Base-by-base conservation (phyloP, 2,113 vertebrate genomes). In the Phyllostomus discolor region DNA sequence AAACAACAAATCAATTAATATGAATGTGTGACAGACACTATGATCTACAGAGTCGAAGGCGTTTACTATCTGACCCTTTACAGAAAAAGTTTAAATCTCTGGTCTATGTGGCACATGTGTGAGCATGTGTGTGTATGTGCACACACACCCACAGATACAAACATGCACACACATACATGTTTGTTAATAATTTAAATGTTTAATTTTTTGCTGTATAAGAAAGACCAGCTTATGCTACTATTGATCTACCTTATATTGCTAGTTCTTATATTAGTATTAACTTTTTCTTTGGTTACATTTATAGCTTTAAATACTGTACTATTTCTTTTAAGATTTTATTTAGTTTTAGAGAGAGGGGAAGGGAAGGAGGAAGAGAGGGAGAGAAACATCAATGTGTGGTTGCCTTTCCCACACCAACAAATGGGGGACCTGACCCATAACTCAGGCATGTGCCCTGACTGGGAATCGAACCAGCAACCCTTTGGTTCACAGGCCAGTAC, bases 171-270 rank as follows among this genome's bases (percentile, higher is more conserved):
- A 64, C 41, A 35, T 59, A 19, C 70, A 26, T 90, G 12, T 52
- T 66, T 94, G 17, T 82, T 73, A 62, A 19, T 52, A 88, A 43
- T 48, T 12, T 81, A 75, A 82, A 12, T 52, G 38, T 50, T 88
- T 93, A 89, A 33, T 93, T 95, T 95, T 83, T 96, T 28, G 69
- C 62, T 79, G 76, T 66, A 73, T 15, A 86, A 94, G 83, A 84
- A 93, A 73, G 26, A 15, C 19, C 24, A 41, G 4, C 38, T 84
- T 88, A 76, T 88, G 41, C 3, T 81, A 15, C 14, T 8, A 48
- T 50, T 31, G 50, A 8, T 50, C 41, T 83, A 73, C 9, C 46
- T 86, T 46, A 62, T 72, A n/a, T 82, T 89, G 33, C 20, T 92
- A 52, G 7, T 88, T 79, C n/a, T 67, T 64, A 43, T 35, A 19